These are phyloP conservation scores for Channallabes apus DNA, from an alignment of 2,797 vertebrate species.

Conservation along the genomic window DNA sequence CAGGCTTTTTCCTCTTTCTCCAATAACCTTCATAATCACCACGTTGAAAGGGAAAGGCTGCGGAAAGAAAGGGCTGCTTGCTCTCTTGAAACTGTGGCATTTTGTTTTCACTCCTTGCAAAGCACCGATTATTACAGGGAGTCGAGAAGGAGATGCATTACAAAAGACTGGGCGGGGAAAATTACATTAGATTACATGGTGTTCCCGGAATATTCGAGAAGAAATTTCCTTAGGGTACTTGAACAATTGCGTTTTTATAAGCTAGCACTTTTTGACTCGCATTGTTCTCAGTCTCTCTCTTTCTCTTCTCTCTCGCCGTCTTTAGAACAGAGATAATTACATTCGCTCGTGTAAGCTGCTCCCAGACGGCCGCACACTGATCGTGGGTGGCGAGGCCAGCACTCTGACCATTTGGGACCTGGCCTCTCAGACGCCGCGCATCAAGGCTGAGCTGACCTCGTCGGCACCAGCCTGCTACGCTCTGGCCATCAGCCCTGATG, in stretches of 20 bases:
- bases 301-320: slow-evolving; percentile 31
- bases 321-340: slow-evolving; percentile 95
- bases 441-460: slow-evolving; percentile 94
- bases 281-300: slow-evolving; percentile 1
- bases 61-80: slow-evolving; percentile 17
- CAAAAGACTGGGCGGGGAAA: slow-evolving; percentile 42
- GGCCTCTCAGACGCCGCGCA: slow-evolving; percentile 91
- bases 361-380: slow-evolving; percentile 92
- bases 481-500: slow-evolving; percentile 93
- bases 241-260: slow-evolving; percentile 40
- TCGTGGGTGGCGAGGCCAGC: slow-evolving; percentile 94
- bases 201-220: slow-evolving; percentile 32
- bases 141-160: slow-evolving; percentile 10
- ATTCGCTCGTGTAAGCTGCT: slow-evolving; percentile 98
- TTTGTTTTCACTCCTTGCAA: slow-evolving; percentile 42
- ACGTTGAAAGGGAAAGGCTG: slow-evolving; percentile 39
- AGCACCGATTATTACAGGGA: slow-evolving; percentile 37
- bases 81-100: slow-evolving; percentile 36
- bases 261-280: slow-evolving; percentile 8
- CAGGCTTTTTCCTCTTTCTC: slow-evolving; percentile 45
- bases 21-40: slow-evolving; percentile 56
- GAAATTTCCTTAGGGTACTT: slow-evolving; percentile 37
- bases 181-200: slow-evolving; percentile 45
- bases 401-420: slow-evolving; percentile 97
- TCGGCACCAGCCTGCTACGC: slow-evolving; percentile 94